phyloP scores from a whole-genome alignment of 2,797 vertebrate genomes.

The Pyrocephalus nanus region DNA sequence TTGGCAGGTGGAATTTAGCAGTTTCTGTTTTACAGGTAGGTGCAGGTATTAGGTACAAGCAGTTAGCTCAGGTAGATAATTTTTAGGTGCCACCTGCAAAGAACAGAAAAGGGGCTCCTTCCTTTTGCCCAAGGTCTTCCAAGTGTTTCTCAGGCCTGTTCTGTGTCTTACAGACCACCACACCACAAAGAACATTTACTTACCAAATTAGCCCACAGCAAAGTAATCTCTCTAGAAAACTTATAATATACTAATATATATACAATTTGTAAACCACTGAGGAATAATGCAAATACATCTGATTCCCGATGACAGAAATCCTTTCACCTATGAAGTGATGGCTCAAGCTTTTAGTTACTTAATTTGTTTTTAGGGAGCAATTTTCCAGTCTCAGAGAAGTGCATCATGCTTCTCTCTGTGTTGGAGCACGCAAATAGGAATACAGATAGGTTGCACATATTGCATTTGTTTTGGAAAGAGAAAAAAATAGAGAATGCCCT shows the following conservation, averaged over 20 bases:
- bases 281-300: conserved; percentile 53
- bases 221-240: conserved; percentile 19
- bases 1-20: background rate
- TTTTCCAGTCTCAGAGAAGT: background rate
- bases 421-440: background rate
- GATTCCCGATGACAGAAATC: background rate
- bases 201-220: conserved; percentile 46
- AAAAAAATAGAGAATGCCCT: conserved; percentile 10
- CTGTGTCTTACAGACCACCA: background rate
- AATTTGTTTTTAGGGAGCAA: conserved; percentile 9
- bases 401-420: background rate
- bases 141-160: background rate
- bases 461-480: background rate
- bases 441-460: background rate
- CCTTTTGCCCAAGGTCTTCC: background rate
- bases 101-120: background rate
- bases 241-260: background rate
- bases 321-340: conserved; percentile 39
- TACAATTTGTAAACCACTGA: conserved; percentile 16
- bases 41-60: background rate
- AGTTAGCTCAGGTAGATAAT: background rate
- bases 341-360: background rate
- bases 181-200: background rate
- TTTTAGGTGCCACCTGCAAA: background rate
- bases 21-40: background rate